These are phyloP conservation scores for Pogonocichla stellata DNA, from an alignment of 2,113 vertebrate genomes.

Conservation along the genomic window DNA sequence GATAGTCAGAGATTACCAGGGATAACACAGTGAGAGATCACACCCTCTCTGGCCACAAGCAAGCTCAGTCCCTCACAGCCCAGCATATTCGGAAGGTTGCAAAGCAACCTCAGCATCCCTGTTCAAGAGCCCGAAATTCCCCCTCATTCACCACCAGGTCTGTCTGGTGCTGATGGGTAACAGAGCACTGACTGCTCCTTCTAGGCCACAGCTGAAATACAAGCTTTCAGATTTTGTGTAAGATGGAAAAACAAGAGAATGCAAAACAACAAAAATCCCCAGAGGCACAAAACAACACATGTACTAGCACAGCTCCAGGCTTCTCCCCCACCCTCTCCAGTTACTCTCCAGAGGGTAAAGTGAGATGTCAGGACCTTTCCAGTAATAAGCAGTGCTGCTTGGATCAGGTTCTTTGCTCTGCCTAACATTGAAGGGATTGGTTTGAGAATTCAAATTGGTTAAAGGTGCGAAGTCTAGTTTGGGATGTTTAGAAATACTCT, in stretches of 20 bases:
- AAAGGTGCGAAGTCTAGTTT: background rate
- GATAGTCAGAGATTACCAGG: conserved; percentile 15
- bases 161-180: background rate
- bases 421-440: background rate
- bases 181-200: background rate
- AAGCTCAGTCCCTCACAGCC: background rate
- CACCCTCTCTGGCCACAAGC: background rate
- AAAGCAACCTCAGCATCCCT: background rate
- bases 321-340: background rate
- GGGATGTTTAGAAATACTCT: background rate
- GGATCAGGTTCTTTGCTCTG: background rate
- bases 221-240: background rate
- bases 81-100: rapidly evolving
- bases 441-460: background rate
- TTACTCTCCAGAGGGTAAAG: background rate
- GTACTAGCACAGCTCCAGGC: background rate
- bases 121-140: rapidly evolving
- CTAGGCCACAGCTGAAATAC: background rate
- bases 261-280: background rate
- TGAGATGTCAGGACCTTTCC: background rate
- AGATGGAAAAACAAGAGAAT: background rate
- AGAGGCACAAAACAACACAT: background rate
- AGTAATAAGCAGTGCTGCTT: background rate
- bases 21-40: background rate
- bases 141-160: background rate